Evolutionary conservation across 2,797 vertebrate genomes (phyloP), one percentile per base, ranked within the genome.

Genomic region (Eospalax fontanierii): DNA sequence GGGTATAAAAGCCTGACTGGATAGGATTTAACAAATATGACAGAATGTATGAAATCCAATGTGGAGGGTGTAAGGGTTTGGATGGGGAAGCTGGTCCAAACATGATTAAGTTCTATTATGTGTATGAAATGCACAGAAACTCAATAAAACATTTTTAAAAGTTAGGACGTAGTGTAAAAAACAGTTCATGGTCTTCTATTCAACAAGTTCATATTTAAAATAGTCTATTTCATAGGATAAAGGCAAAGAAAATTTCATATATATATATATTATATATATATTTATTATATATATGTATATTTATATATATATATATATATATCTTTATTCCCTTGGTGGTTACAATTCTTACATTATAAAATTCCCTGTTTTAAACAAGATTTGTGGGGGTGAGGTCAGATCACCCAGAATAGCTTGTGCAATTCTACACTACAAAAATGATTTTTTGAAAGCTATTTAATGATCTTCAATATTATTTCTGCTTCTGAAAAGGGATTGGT

Each of bases 191-290:
- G 99, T 98, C 99, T 99, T 99, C 99, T 99, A 99, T 99, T 99
- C 99, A 99, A 98, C 99, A 99, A 97, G 98, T 99, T 99, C 98
- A 99, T 99, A 99, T 99, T 5, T 99, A 99, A 99, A 99, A 99
- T 99, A 99, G 99, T 99, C 98, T 99, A 99, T 96, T 99, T 96
- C 97, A 98, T 99, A 99, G 43, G 92, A 99, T 99, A 98, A 98
- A 98, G 94, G 98, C 99, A 99, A 99, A 99, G 98, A 97, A 96
- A 97, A 99, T 99, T 98, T 98, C 99, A 99, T 99, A 99, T n/a
- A n/a, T n/a, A n/a, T n/a, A n/a, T n/a, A n/a, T n/a, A n/a, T n/a
- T n/a, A n/a, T n/a, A n/a, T n/a, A n/a, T n/a, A n/a, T n/a, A n/a
- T n/a, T n/a, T n/a, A n/a, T n/a, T n/a, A n/a, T n/a, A n/a, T n/a